Evolutionary conservation across 2,113 vertebrate genomes (phyloP), one percentile per base, ranked within the genome.

Genomic region (Limnothrissa miodon): DNA sequence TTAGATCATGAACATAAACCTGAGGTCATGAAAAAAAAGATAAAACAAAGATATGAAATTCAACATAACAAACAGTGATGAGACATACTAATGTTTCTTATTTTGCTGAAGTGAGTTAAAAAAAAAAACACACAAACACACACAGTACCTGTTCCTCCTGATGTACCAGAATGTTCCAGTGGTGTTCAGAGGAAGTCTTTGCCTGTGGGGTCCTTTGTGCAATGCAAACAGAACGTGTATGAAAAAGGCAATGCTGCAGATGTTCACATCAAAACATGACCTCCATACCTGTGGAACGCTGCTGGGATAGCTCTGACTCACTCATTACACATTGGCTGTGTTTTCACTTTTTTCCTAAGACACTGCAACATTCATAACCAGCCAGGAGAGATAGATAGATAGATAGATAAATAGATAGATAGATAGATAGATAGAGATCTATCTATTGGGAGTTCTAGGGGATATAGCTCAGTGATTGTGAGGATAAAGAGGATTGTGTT

Each of bases 231-330:
- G 29, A 66, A 29, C 15, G 29, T 3, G 15, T 10, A 33, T 48
- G n/a, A 66, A 36, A 17, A 36, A 70, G 29, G 11, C 29, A 29
- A 15, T 39, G 66, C 66, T 33, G 36, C 66, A 74, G 66, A 36
- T 74, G 66, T 74, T 74, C 66, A 74, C 66, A 36, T 74, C 66
- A 74, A 74, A 74, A 74, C 66, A 74, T 36, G 9, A 74, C 66
- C 33, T 15, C 66, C 59, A 66, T 29, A 66, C 59, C 66, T 74
- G 66, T 74, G 66, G 66, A 36, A 17, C 29, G 13, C 11, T 17
- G 66, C 66, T 39, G 21, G 51, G 51, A 42, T 56, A 23, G 11
- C 15, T 74, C 66, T 74, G 59, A 66, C 59, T 66, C 59, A 25
- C 56, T 59, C n/a, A 25, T 21, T 59, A 25, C 25, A 33, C 59